A percentile compares a stretch with the other conserved stretches of the same genome.
These are phyloP conservation scores for Anoplopoma fimbria DNA, from an alignment of 2,113 vertebrate species.

Conservation along the genomic window DNA sequence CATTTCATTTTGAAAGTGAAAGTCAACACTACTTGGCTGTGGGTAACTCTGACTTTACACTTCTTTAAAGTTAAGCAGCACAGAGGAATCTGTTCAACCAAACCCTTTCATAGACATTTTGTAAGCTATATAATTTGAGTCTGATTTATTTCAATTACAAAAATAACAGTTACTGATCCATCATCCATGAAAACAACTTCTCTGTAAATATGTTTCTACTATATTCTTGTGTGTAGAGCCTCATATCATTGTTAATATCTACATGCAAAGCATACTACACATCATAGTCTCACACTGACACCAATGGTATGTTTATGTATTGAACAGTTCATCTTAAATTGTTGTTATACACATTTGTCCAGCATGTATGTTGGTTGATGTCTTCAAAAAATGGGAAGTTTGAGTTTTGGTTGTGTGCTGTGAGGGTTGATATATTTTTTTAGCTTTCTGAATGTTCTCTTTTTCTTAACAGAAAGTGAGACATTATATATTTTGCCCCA, in stretches of 20 bases:
- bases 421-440: background rate
- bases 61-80: background rate
- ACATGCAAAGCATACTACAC: background rate
- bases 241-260: background rate
- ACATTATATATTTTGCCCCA: background rate
- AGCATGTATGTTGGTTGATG: background rate
- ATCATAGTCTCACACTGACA: background rate
- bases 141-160: background rate
- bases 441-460: background rate
- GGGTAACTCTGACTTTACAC: background rate
- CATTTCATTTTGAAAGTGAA: slow-evolving; percentile 64
- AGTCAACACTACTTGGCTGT: slow-evolving; percentile 23
- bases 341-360: background rate
- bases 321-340: background rate
- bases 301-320: background rate
- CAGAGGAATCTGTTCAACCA: background rate
- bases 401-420: background rate
- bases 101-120: background rate
- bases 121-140: background rate
- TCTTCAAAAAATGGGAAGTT: background rate
- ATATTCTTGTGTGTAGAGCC: background rate
- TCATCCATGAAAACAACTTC: slow-evolving; percentile 1
- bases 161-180: background rate
- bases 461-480: background rate
- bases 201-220: slow-evolving; percentile 3